Evolutionary conservation across 2,113 vertebrate species (phyloP).

Genomic region (Prolemur simus): DNA sequence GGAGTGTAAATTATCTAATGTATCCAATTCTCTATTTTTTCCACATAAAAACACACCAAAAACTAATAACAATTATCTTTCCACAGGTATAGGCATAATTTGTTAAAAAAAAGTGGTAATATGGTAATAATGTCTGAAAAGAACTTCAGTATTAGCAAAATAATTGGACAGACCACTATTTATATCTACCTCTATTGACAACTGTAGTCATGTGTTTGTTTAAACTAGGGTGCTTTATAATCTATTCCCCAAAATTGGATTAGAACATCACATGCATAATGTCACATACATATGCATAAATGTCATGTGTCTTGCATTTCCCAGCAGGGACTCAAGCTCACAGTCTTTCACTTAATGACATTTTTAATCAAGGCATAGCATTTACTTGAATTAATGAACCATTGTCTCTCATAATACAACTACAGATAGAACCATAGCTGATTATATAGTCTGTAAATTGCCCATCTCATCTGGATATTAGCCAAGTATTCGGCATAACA

Average conservation of each 20-base stretch:
- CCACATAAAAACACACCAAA: neutral
- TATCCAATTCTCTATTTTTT: neutral
- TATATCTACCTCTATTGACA: neutral
- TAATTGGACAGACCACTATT: neutral
- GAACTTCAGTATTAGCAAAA: constrained; percentile 21
- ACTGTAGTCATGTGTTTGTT: neutral
- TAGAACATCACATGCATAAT: neutral
- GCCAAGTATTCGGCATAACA: constrained; percentile 6
- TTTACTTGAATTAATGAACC: constrained; percentile 53
- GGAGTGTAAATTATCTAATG: neutral
- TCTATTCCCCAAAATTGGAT: neutral
- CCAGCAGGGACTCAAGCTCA: neutral
- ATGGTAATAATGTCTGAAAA: neutral
- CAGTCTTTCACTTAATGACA: neutral
- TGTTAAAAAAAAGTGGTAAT: neutral
- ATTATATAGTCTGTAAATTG: neutral
- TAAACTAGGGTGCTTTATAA: constrained; percentile 5
- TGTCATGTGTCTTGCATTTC: neutral
- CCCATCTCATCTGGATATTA: constrained; percentile 15
- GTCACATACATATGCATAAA: neutral
- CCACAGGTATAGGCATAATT: neutral
- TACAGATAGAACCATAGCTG: constrained; percentile 26
- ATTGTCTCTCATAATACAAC: neutral
- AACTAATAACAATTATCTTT: neutral
- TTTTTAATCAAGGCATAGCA: constrained; percentile 34